Conservation (phyloP, 1,140 invertebrate species). For the Mercenaria mercenaria region DNA sequence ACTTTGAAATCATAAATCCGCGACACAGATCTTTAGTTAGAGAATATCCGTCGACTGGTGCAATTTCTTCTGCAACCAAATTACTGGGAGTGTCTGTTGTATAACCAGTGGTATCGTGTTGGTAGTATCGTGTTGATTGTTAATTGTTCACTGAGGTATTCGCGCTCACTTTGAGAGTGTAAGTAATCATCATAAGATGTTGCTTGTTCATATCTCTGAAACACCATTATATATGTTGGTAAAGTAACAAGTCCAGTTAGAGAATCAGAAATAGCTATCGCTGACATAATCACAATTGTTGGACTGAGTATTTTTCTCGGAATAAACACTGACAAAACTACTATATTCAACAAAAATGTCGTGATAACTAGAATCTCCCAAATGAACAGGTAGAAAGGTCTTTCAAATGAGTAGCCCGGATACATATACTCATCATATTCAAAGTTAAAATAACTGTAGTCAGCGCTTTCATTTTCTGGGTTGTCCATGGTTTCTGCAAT, state of each 20-base stretch:
- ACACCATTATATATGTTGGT: slow-evolving; percentile 39
- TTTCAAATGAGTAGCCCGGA: slow-evolving; percentile 17
- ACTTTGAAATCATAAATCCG: slow-evolving; percentile 42
- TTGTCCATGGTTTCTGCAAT: too few species aligned
- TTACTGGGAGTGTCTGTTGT: too few species aligned
- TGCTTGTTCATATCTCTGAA: not conserved
- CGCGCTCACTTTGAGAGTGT: not conserved
- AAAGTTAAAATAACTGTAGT: not conserved
- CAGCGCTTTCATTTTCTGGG: too few species aligned
- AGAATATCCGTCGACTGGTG: not conserved
- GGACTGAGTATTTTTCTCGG: slow-evolving; percentile 10
- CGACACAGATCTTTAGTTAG: not conserved
- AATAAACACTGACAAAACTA: not conserved
- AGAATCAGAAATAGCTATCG: slow-evolving; percentile 32
- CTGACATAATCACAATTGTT: slow-evolving; percentile 3
- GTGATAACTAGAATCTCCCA: slow-evolving; percentile 26
- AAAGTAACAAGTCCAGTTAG: slow-evolving; percentile 32
- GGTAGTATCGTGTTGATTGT: too few species aligned
- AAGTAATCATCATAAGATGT: not conserved
- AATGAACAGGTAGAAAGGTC: not conserved
- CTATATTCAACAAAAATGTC: not conserved
- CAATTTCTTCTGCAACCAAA: not conserved
- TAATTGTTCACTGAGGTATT: not conserved
- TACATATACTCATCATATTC: not conserved
- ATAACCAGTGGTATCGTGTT: too few species aligned